Percentiles rank a stretch among this genome's conserved stretches.
phyloP scores from a whole-genome alignment of 1,140 invertebrate genomes.

The Brachionus rubens region DNA sequence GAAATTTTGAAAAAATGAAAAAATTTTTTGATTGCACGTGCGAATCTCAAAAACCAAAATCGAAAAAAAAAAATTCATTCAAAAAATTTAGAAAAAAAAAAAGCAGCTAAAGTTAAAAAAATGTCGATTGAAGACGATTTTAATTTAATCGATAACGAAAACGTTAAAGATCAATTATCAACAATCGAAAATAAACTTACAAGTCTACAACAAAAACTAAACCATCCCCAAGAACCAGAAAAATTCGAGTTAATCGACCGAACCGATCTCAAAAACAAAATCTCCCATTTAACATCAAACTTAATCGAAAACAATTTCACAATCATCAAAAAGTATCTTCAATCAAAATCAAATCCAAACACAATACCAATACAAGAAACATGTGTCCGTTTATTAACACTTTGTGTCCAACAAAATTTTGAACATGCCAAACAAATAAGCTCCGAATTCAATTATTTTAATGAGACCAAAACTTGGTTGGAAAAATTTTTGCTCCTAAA shows the following conservation, averaged over 20 bases:
- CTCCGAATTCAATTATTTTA: constrained; percentile 41
- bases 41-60: no score
- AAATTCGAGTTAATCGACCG: constrained; percentile 21
- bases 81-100: no score
- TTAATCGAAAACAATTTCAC: not conserved
- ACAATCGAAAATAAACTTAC: constrained; percentile 6
- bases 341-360: not conserved
- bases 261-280: constrained; percentile 17
- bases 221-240: not conserved
- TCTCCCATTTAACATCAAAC: not conserved
- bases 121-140: not conserved
- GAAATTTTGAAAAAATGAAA: no score
- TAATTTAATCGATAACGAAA: not conserved
- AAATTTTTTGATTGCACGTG: no score
- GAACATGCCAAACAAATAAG: constrained; percentile 37
- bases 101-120: not conserved
- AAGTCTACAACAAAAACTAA: not conserved
- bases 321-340: not conserved
- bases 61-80: no score
- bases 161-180: not conserved
- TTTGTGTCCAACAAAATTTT: constrained; percentile 2
- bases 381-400: not conserved
- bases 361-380: constrained; percentile 12
- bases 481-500: constrained; percentile 37
- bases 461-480: constrained; percentile 36